Evolutionary conservation across 2,888 invertebrate genomes (phyloP).

Genomic region (Labia minor): DNA sequence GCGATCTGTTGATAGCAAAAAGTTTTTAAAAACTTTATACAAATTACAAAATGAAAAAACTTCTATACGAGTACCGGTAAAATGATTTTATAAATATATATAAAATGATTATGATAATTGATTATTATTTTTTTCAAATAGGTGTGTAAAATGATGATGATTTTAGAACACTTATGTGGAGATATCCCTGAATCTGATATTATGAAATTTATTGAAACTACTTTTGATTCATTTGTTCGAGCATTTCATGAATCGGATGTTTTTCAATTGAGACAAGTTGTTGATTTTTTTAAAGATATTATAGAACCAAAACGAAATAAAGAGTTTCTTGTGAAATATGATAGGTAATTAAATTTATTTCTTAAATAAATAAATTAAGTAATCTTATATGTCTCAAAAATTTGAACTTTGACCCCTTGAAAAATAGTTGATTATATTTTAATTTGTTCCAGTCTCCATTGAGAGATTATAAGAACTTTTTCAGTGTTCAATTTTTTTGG

Average conservation of each 20-base stretch:
- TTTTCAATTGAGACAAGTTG: constrained; percentile 40
- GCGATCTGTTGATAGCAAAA: constrained; percentile 58
- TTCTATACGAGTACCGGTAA: constrained; percentile 41
- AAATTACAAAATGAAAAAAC: constrained; percentile 41
- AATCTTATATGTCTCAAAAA: too few species aligned
- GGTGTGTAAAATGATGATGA: constrained; percentile 42
- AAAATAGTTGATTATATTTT: too few species aligned
- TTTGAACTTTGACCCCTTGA: too few species aligned
- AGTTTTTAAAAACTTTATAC: constrained; percentile 50
- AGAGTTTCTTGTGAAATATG: constrained; percentile 32
- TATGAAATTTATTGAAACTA: constrained; percentile 39
- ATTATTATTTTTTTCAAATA: constrained; percentile 21
- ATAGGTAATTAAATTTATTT: too few species aligned
- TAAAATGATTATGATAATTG: neutral
- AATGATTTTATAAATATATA: neutral
- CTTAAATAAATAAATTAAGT: too few species aligned
- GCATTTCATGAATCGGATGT: constrained; percentile 39
- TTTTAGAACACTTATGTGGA: constrained; percentile 41
- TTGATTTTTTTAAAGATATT: constrained; percentile 45
- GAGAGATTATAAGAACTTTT: too few species aligned
- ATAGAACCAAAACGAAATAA: constrained; percentile 34
- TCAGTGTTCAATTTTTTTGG: too few species aligned
- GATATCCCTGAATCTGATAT: constrained; percentile 41
- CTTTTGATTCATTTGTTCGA: constrained; percentile 40
- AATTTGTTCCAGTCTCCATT: too few species aligned